Conservation (phyloP, 2,888 invertebrate genomes). For the Gari tellinella region DNA sequence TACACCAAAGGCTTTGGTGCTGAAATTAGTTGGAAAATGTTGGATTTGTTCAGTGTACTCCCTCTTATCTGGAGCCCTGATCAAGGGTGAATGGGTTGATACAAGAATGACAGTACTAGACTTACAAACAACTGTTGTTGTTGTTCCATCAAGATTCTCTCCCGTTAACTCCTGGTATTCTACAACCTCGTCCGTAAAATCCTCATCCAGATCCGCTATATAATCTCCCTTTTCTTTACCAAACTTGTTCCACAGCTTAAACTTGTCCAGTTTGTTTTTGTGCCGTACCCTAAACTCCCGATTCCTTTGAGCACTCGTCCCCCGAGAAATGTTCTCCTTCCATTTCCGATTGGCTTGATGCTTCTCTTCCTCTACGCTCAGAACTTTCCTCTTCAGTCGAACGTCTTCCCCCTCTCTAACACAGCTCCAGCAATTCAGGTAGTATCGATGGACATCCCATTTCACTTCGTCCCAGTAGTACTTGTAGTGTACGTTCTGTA, state of each 20-base stretch:
- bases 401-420: conserved; percentile 25
- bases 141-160: neutral
- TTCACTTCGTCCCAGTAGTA: conserved; percentile 53
- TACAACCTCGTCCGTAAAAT: neutral
- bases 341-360: neutral
- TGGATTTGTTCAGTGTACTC: no score
- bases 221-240: conserved; percentile 2
- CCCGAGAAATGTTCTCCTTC: neutral
- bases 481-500: conserved; percentile 37
- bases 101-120: no score
- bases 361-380: conserved; percentile 18
- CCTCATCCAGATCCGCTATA: neutral
- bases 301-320: conserved; percentile 2
- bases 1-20: no score
- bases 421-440: conserved; percentile 11
- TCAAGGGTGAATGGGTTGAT: no score
- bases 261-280: conserved; percentile 9
- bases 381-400: conserved; percentile 9
- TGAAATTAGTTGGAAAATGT: no score
- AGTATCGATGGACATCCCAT: conserved; percentile 45
- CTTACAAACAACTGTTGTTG: no score
- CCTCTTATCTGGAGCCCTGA: no score
- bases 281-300: conserved; percentile 3
- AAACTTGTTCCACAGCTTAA: conserved; percentile 17
- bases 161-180: neutral